Evolutionary conservation across 2,113 vertebrate genomes (phyloP), one percentile per base, ranked within the genome.

Genomic region (Salvelinus fontinalis): DNA sequence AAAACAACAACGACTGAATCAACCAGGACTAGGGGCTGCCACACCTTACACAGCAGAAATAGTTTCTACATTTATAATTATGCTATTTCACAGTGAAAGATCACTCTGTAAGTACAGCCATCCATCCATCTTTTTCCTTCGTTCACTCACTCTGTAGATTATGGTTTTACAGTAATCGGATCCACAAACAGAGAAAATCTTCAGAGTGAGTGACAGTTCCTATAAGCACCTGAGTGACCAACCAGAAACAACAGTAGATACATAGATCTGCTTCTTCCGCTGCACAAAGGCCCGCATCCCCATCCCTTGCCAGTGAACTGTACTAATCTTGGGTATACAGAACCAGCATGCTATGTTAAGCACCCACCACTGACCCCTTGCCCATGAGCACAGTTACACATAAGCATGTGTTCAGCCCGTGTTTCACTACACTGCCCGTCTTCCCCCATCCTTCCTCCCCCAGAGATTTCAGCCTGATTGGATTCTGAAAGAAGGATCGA

Each of bases 401-500:
- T 70, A 9, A 64, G 66, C 62, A 20, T 44, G 39, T 81, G 78
- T 79, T 82, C 48, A 79, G 78, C 82, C 87, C 80, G 72, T 88
- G 85, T 86, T 89, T 87, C 84, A 86, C 70, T 73, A 51, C 49
- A 67, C 39, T 44, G 39, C 39, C 39, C 9, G 2, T 44, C 26
- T 13, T 48, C 75, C 39, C 57, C 59, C 70, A 76, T 69, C 77
- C 78, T 73, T 77, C 85, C 74, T 79, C 81, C 82, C 90, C 79
- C 84, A 83, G 84, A 91, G 85, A 87, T 83, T 87, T 85, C 81
- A 75, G 76, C 79, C 83, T 85, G 88, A 90, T 92, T 92, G 86
- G 87, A 90, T 91, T 90, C 78, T 89, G 82, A 91, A 84, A 92
- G 87, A 81, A 75, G 85, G 90, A 90, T 92, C 87, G 86, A 90